Evolutionary conservation across 1,140 invertebrate genomes (phyloP).

Genomic region (Amphibalanus amphitrite): DNA sequence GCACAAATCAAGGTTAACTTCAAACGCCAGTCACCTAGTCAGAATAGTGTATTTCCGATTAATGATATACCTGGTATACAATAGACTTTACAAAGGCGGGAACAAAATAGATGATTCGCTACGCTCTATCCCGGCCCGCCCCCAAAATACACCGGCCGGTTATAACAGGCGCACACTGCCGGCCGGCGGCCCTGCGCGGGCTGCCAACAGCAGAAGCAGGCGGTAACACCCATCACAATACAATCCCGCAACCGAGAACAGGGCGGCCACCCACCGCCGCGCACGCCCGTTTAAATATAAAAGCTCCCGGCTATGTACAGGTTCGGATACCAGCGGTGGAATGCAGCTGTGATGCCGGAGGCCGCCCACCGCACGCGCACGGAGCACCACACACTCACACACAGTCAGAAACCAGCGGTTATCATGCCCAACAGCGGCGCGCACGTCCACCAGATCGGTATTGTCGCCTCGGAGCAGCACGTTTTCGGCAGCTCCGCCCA

Average conservation of each 20-base stretch:
- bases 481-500: too few relatives aligned
- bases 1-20: too few relatives aligned
- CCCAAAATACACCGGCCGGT: neutral
- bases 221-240: neutral
- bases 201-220: neutral
- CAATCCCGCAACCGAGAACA: too few relatives aligned
- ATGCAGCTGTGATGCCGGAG: neutral
- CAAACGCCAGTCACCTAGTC: neutral
- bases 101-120: neutral
- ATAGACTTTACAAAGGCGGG: neutral
- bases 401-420: neutral
- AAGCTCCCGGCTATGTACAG: neutral
- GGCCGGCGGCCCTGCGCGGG: too few relatives aligned
- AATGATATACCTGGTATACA: conserved; percentile 1
- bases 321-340: neutral
- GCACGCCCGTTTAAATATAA: neutral
- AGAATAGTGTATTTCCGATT: neutral
- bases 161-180: too few relatives aligned
- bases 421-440: too few relatives aligned
- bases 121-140: neutral
- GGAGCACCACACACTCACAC: too few relatives aligned
- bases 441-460: too few relatives aligned
- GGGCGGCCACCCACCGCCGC: too few relatives aligned
- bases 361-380: too few relatives aligned
- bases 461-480: too few relatives aligned